phyloP scores from a whole-genome alignment of 92 coral and sea anemone genomes.

The Blastomussa wellsi region DNA sequence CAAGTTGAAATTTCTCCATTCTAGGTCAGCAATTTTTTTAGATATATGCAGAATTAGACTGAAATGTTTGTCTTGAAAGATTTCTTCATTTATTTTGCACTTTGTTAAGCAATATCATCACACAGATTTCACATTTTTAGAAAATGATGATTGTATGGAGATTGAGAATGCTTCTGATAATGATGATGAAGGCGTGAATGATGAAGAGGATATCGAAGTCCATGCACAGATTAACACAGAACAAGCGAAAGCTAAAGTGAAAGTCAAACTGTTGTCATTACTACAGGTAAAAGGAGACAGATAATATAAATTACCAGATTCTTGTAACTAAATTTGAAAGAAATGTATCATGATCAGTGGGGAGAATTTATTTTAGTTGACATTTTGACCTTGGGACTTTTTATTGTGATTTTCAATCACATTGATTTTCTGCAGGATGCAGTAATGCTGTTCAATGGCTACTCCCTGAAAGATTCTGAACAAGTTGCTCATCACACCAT shows the following conservation, averaged over 20 bases:
- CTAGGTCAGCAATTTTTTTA: no score
- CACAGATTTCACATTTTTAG: no score
- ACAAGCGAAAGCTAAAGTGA: constrained; percentile 48
- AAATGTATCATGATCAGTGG: not conserved
- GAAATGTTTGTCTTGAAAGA: no score
- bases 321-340: no score
- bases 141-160: constrained; percentile 48
- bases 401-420: not conserved
- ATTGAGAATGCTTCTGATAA: constrained; percentile 45
- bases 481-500: constrained; percentile 79
- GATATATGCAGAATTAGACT: no score
- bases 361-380: not conserved
- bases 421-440: constrained; percentile 63
- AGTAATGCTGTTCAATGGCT: constrained; percentile 62
- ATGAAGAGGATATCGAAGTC: constrained; percentile 36
- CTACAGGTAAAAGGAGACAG: constrained; percentile 56
- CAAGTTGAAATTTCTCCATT: no score
- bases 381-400: no score
- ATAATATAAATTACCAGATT: not conserved
- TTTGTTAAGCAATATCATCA: no score
- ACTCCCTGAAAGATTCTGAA: constrained; percentile 84
- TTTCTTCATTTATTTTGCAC: no score
- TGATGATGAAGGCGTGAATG: constrained; percentile 20
- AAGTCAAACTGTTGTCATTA: constrained; percentile 46
- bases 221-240: constrained; percentile 45